A percentile compares a stretch with the other conserved stretches of the same genome.
Evolutionary conservation across 2,797 vertebrate species (phyloP).

Genomic region (Mallotus villosus): DNA sequence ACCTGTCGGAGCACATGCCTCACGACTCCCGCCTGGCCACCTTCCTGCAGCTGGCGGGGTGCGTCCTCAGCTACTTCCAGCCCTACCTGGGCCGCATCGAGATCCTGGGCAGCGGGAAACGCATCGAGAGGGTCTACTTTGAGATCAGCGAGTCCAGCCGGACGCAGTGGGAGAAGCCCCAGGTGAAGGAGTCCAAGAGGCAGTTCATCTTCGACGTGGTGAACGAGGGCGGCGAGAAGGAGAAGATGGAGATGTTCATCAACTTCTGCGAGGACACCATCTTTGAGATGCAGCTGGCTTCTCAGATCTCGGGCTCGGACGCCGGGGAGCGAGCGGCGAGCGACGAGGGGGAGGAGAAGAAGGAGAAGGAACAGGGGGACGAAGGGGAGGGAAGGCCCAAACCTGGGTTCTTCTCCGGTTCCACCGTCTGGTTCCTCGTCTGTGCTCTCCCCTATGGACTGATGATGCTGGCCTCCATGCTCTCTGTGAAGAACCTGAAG

Average conservation of each 20-base stretch:
- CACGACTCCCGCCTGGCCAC: conserved; percentile 83
- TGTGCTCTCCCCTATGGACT: conserved; percentile 74
- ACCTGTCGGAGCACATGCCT: conserved; percentile 94
- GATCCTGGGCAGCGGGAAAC: conserved; percentile 92
- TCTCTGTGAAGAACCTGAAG: conserved; percentile 84
- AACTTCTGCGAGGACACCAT: conserved; percentile 98
- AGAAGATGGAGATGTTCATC: conserved; percentile 97
- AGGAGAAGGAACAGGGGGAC: conserved; percentile 56
- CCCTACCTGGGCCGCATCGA: conserved; percentile 92
- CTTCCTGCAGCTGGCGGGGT: conserved; percentile 87
- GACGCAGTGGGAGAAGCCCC: conserved; percentile 94
- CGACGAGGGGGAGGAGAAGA: conserved; percentile 63
- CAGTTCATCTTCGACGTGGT: conserved; percentile 98
- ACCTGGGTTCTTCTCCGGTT: conserved; percentile 71
- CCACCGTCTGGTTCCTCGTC: conserved; percentile 70
- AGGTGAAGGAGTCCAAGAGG: conserved; percentile 94
- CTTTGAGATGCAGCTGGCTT: conserved; percentile 96
- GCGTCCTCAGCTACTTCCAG: conserved; percentile 89
- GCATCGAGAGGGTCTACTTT: conserved; percentile 94
- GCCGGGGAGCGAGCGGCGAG: conserved; percentile 72
- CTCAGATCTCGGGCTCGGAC: conserved; percentile 86
- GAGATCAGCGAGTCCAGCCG: conserved; percentile 94
- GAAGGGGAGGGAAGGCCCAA: conserved; percentile 58
- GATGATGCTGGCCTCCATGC: conserved; percentile 69
- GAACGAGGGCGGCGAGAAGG: conserved; percentile 90